These are phyloP conservation scores for Sylvia borin DNA, from an alignment of 2,797 vertebrate species.

Conservation along the genomic window DNA sequence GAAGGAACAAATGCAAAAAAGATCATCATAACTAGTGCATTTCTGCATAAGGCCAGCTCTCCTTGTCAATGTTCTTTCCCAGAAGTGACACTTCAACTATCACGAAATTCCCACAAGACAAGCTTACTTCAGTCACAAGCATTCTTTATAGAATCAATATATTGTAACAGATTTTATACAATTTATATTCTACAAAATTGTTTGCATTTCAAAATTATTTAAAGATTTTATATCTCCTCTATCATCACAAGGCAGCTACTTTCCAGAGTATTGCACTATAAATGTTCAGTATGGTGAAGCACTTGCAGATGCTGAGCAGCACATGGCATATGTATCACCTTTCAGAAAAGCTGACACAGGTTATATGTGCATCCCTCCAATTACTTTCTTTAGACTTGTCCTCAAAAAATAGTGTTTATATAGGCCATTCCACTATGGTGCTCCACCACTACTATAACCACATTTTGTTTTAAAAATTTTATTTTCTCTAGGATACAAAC, in stretches of 20 bases:
- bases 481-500: not conserved
- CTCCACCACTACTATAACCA: not conserved
- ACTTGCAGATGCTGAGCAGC: not conserved
- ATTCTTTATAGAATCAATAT: not conserved
- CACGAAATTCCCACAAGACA: not conserved
- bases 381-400: not conserved
- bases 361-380: not conserved
- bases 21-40: not conserved
- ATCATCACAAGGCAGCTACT: not conserved
- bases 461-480: not conserved
- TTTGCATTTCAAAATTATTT: not conserved
- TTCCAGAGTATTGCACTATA: not conserved
- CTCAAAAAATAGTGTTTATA: not conserved
- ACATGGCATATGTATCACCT: not conserved
- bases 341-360: not conserved
- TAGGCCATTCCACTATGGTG: not conserved
- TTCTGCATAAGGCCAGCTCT: not conserved
- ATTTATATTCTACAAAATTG: slow-evolving; percentile 4
- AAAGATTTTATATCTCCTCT: not conserved
- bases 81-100: not conserved
- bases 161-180: not conserved
- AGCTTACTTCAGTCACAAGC: not conserved
- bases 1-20: not conserved
- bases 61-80: not conserved
- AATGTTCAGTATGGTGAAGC: not conserved